Evolutionary conservation across 2,113 vertebrate genomes (phyloP).

Genomic region (Pavo muticus): DNA sequence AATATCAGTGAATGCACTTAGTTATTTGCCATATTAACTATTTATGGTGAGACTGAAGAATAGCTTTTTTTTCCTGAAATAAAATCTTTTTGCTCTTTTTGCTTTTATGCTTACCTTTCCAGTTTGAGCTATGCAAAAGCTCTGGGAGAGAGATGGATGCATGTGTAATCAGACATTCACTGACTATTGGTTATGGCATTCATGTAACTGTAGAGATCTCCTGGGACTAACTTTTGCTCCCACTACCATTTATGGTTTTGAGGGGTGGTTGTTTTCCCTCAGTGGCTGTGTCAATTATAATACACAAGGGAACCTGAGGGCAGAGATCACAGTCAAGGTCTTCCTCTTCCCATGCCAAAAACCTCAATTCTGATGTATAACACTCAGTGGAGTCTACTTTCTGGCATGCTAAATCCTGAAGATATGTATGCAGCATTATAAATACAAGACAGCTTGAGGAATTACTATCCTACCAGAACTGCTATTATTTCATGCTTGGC

Average conservation of each 20-base stretch:
- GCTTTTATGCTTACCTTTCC: not conserved
- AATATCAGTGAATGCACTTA: not conserved
- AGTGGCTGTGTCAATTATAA: not conserved
- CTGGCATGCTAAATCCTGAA: not conserved
- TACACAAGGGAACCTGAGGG: not conserved
- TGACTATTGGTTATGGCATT: not conserved
- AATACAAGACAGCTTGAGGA: not conserved
- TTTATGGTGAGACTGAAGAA: not conserved
- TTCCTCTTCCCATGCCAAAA: not conserved
- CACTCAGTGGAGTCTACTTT: not conserved
- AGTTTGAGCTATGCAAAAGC: not conserved
- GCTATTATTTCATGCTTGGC: not conserved
- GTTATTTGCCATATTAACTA: not conserved
- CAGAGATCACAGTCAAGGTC: not conserved
- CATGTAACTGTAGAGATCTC: not conserved
- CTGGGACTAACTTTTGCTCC: not conserved
- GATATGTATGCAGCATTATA: not conserved
- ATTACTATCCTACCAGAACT: not conserved
- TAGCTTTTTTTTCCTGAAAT: not conserved
- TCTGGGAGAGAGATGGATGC: not conserved
- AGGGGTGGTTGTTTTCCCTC: not conserved
- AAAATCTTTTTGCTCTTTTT: rapidly evolving
- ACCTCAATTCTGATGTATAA: not conserved
- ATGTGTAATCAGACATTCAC: not conserved
- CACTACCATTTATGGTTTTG: not conserved